Conservation (phyloP, 2,113 vertebrate species). For the Lanius ludovicianus region DNA sequence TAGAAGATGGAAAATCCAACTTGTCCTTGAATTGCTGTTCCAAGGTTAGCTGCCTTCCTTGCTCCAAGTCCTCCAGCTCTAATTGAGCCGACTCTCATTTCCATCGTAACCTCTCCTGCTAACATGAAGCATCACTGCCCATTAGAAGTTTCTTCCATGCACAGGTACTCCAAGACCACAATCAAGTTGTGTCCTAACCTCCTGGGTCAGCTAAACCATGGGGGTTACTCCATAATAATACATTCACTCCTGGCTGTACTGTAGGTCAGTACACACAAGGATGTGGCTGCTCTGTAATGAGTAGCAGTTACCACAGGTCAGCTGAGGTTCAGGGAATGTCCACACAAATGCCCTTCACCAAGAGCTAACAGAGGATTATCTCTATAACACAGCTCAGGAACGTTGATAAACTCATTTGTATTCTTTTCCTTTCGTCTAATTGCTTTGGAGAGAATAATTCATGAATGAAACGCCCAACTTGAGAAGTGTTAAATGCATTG, state of each 20-base stretch:
- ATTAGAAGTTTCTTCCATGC: not conserved
- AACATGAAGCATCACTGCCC: not conserved
- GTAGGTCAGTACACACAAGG: not conserved
- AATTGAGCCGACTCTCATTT: not conserved
- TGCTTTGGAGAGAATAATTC: not conserved
- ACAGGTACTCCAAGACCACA: not conserved
- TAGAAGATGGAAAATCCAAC: not conserved
- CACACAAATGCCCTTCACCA: not conserved
- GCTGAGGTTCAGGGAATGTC: not conserved
- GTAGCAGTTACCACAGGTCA: slow-evolving; percentile 19
- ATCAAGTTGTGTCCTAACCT: not conserved
- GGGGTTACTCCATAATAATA: not conserved
- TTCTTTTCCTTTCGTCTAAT: not conserved
- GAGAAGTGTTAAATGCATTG: not conserved
- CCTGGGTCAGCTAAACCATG: not conserved
- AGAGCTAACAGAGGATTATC: not conserved
- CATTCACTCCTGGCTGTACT: not conserved
- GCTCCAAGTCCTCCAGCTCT: not conserved
- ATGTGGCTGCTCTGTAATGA: not conserved
- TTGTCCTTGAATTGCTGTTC: not conserved
- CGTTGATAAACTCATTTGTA: not conserved
- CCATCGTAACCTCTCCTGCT: not conserved
- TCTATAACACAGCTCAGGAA: not conserved
- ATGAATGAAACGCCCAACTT: not conserved
- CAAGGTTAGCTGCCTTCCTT: slow-evolving; percentile 15